Evolutionary conservation across 1,140 invertebrate genomes (phyloP), one percentile per base, ranked within the genome.

Genomic region (Drosophila bipectinata): DNA sequence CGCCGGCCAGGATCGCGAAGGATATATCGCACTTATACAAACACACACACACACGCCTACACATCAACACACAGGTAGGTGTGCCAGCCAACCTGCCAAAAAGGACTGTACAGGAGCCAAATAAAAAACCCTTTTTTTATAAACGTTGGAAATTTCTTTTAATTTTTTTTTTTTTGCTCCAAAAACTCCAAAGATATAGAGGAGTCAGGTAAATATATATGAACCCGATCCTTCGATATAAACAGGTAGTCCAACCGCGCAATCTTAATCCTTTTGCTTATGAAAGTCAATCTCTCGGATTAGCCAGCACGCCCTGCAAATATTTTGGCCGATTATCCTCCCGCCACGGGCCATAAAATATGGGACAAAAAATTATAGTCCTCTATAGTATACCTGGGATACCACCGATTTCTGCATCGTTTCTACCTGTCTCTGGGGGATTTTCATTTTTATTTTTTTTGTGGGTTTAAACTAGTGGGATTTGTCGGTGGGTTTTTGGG

Each of bases 311-410:
- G 84, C 79, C 84, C 72, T 64, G 56, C 83, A 88, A 88, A 88
- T 88, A 88, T 88, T 84, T 88, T 88, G 84, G 79, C 72, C 79
- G 83, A 89, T 89, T 88, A 87, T 61, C 82, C 72, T 79, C 41
- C 78, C 83, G 79, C 79, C 71, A 72, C 72, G 62, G 67, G 55
- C 47, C 51, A 49, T 52, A 79, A 75, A 81, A 44, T 34, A 26
- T 34, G 24, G 9, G 51, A 66, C 66, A 73, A 73, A 53, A 69
- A 52, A 14, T 30, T 28, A 28, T 28, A 28, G 26, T 28, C 26
- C 26, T 28, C 4, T 28, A 28, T 10, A 18, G 18, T 18, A n/a
- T 12, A 37, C 34, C 34, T 10, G 10, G 34, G 34, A 37, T 10
- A 37, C 12, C 12, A 12, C 18, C 21, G 8, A 34, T 18, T 26